Evolutionary conservation across 2,113 vertebrate species (phyloP).

Genomic region (Penelope pileata): DNA sequence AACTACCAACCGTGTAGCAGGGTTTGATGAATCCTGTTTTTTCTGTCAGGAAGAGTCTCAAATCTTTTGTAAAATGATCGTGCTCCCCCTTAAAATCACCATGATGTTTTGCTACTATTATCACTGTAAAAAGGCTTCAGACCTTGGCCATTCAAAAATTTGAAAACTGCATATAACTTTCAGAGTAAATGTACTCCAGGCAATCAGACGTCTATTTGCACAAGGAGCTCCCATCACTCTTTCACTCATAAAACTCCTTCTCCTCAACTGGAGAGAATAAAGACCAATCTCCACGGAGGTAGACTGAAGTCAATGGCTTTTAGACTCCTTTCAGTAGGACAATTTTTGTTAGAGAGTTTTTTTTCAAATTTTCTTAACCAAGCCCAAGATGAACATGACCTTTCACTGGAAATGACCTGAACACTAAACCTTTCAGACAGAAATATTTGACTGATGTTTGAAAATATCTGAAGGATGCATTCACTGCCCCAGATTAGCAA

Average conservation of each 20-base stretch:
- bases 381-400: background rate
- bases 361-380: background rate
- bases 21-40: background rate
- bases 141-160: background rate
- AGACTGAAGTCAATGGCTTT: background rate
- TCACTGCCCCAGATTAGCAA: background rate
- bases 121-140: background rate
- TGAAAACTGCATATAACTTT: background rate
- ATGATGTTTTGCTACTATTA: background rate
- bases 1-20: background rate
- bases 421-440: constrained; percentile 7
- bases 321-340: background rate
- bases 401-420: background rate
- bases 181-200: background rate
- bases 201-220: background rate
- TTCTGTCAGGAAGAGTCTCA: background rate
- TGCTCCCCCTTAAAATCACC: background rate
- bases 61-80: background rate
- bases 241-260: background rate
- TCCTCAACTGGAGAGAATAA: background rate
- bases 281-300: fast-evolving
- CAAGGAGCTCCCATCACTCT: background rate
- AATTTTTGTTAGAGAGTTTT: background rate
- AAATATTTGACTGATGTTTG: background rate
- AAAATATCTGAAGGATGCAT: background rate